A percentile compares a stretch with the other conserved stretches of the same genome.
These are phyloP conservation scores for Capitella teleta DNA, from an alignment of 1,140 invertebrate genomes.

Conservation along the genomic window DNA sequence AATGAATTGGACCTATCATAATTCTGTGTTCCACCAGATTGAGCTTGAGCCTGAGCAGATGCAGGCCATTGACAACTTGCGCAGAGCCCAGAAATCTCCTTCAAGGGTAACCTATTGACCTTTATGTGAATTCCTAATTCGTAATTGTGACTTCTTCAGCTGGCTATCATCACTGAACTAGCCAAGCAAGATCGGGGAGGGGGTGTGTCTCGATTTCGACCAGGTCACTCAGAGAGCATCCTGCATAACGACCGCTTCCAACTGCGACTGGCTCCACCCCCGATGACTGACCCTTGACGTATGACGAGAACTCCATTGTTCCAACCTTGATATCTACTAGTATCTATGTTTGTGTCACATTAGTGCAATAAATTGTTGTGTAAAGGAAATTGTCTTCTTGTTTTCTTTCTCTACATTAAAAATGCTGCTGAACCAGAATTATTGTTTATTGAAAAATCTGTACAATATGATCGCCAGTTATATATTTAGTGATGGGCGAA, in stretches of 20 bases:
- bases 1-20: neutral
- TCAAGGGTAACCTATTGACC: slow-evolving; percentile 21
- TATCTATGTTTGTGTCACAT: too few relatives aligned
- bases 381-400: too few relatives aligned
- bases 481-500: too few relatives aligned
- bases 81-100: slow-evolving; percentile 28
- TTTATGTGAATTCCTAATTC: neutral
- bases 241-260: slow-evolving; percentile 33
- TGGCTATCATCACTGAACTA: slow-evolving; percentile 32
- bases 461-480: too few relatives aligned
- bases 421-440: too few relatives aligned
- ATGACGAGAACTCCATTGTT: too few relatives aligned
- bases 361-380: too few relatives aligned
- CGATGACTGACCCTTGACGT: too few relatives aligned
- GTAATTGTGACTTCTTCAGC: slow-evolving; percentile 14
- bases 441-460: too few relatives aligned
- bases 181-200: slow-evolving; percentile 19
- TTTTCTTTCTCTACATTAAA: too few relatives aligned
- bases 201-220: neutral
- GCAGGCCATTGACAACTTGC: slow-evolving; percentile 28
- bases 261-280: slow-evolving; percentile 28
- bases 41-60: slow-evolving; percentile 25
- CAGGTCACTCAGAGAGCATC: slow-evolving; percentile 19
- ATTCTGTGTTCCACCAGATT: neutral
- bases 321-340: too few relatives aligned